Evolutionary conservation across 64 coral and sea anemone genomes (phyloP), one percentile per base, ranked within the genome.

Genomic region (Pocillopora verrucosa): DNA sequence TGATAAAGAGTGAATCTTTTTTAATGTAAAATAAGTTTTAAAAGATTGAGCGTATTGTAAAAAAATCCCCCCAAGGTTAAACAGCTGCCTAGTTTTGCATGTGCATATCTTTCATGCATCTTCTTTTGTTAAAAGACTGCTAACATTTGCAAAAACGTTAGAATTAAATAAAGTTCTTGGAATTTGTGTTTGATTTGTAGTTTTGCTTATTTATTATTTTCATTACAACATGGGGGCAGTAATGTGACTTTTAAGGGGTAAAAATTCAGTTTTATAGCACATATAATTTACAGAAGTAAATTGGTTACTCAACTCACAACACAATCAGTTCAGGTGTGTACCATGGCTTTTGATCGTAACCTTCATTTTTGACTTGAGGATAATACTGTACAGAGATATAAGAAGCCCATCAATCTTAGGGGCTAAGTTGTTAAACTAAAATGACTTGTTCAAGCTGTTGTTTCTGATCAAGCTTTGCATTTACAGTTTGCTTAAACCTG

Each of bases 1-100:
- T 57, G 61, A 24, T 57, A 85, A 56, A 85, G 60, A 83, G 61
- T 83, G 61, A 58, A 85, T 72, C 36, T 13, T 85, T 85, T 85
- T 85, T 85, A 72, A 72, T 85, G 82, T 85, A 85, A 85, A 70
- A 85, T 85, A 85, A 70, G 82, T 85, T 85, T 85, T 85, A 85
- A 72, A 19, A 70, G 72, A 72, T 85, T 85, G 45, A 57, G 68
- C 51, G 16, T 57, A 72, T 12, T 85, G 82, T 85, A 85, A 67
- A 58, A 85, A 79, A 84, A 68, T 68, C 34, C 65, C 7, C 41
- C 61, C 34, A 68, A 51, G 38, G 65, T 16, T 72, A 30, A 85
- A 85, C 26, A 22, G 72, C 64, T 57, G 15, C 61, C 41, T 83
- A 34, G 80, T 65, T 51, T 67, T 20, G 63, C 41, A 65, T 85